Evolutionary conservation across 2,113 vertebrate species (phyloP), one percentile per base, ranked within the genome.

Genomic region (Crotophaga sulcirostris): DNA sequence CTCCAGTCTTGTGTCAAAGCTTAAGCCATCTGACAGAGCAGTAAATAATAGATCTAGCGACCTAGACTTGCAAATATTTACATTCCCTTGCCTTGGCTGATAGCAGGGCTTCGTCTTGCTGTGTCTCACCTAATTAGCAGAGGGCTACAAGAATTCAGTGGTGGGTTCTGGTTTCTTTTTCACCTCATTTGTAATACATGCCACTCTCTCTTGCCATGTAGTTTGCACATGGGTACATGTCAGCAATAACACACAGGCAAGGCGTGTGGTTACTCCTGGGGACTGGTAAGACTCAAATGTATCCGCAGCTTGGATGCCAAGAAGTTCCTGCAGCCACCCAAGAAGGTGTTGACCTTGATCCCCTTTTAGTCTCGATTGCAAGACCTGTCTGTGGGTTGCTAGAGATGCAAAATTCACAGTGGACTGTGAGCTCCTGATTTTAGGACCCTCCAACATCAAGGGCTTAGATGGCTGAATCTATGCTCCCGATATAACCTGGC

Each of bases 21-120:
- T 68, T 54, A 87, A 75, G 91, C 69, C 75, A 74, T 18, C 52
- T 58, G 87, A 75, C 83, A 63, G 93, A 91, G 75, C 81, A 90
- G 92, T 96, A 97, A 97, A 97, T 97, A 97, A 96, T 90, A 88
- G 88, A 88, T 93, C 84, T 90, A 88, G 81, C 94, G 93, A 96
- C 91, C 87, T 87, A 90, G 90, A 85, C 95, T 92, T 96, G 87
- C 82, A 97, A 97, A 97, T 97, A 97, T 97, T 97, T 97, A 97
- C 95, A 93, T 97, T 97, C 59, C 75, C 66, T 67, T 67, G 90
- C 88, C 84, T 95, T 84, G 89, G 55, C 95, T 96, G 97, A 97
- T 97, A 97, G 94, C 78, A 74, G 90, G 73, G 91, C 81, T 67
- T 95, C 63, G 2, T 93, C 93, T 96, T 91, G 90, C 75, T 78